phyloP scores from a whole-genome alignment of 35 echinoderm and acorn worm species.

The Strongylocentrotus purpuratus region DNA sequence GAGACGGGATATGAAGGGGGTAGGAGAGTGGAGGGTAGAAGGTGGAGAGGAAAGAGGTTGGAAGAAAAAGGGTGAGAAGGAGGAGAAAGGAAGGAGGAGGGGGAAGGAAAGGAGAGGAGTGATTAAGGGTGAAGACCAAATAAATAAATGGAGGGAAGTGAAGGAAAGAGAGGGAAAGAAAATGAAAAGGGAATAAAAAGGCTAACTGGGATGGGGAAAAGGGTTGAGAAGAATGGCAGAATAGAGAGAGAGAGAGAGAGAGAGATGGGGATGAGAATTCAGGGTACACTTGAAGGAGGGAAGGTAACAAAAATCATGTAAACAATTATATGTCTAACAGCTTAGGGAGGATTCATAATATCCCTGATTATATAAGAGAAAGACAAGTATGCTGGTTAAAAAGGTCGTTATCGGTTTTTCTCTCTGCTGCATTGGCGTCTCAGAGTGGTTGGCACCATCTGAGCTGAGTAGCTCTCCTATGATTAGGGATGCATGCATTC shows the following conservation, averaged over 20 bases:
- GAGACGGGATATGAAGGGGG: neutral
- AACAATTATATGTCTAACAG: too few species aligned
- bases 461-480: neutral
- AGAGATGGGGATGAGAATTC: neutral
- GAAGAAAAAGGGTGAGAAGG: neutral
- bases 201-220: too few species aligned
- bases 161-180: too few species aligned
- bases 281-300: neutral
- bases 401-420: neutral
- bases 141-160: too few species aligned
- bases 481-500: slow-evolving; percentile 16
- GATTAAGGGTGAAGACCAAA: too few species aligned
- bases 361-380: neutral
- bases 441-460: neutral
- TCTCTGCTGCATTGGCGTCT: neutral
- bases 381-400: neutral
- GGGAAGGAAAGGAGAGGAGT: neutral
- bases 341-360: neutral
- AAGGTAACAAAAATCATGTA: too few species aligned
- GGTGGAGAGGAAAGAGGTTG: neutral
- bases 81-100: neutral
- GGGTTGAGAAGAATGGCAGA: too few species aligned
- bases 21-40: neutral
- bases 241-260: too few species aligned
- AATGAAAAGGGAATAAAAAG: neutral